phyloP scores from a whole-genome alignment of 2,113 vertebrate species.

The Seriola quinqueradiata region DNA sequence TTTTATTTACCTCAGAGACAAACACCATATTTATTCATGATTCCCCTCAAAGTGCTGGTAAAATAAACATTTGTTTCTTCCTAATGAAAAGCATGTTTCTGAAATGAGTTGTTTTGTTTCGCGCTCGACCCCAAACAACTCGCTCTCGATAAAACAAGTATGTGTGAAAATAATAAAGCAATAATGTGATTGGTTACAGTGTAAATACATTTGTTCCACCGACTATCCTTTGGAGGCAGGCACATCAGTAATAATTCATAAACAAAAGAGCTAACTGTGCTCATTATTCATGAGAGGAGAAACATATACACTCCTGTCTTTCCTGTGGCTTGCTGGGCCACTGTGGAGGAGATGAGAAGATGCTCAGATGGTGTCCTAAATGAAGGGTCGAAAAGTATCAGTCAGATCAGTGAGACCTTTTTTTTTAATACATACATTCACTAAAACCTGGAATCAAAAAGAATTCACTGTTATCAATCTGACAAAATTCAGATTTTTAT shows the following conservation, averaged over 20 bases:
- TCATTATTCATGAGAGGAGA: slow-evolving; percentile 82
- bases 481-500: slow-evolving; percentile 5
- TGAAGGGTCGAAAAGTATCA: not conserved
- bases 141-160: slow-evolving; percentile 68
- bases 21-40: slow-evolving; percentile 82
- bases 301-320: slow-evolving; percentile 74
- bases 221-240: slow-evolving; percentile 75
- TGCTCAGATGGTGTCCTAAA: slow-evolving; percentile 7
- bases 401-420: not conserved
- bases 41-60: slow-evolving; percentile 75
- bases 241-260: slow-evolving; percentile 82
- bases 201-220: slow-evolving; percentile 78
- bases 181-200: slow-evolving; percentile 71
- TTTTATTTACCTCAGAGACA: slow-evolving; percentile 83
- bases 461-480: not conserved
- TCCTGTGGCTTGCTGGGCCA: slow-evolving; percentile 48
- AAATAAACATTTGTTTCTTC: slow-evolving; percentile 81
- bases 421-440: slow-evolving; percentile 5
- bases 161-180: slow-evolving; percentile 71
- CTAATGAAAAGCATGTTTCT: slow-evolving; percentile 80
- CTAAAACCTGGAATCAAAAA: not conserved
- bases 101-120: slow-evolving; percentile 80
- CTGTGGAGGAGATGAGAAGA: slow-evolving; percentile 33
- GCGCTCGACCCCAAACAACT: slow-evolving; percentile 72
- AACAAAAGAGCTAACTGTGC: slow-evolving; percentile 81